These are phyloP conservation scores for Pao palembangensis DNA, from an alignment of 2,113 vertebrate species.

Conservation along the genomic window DNA sequence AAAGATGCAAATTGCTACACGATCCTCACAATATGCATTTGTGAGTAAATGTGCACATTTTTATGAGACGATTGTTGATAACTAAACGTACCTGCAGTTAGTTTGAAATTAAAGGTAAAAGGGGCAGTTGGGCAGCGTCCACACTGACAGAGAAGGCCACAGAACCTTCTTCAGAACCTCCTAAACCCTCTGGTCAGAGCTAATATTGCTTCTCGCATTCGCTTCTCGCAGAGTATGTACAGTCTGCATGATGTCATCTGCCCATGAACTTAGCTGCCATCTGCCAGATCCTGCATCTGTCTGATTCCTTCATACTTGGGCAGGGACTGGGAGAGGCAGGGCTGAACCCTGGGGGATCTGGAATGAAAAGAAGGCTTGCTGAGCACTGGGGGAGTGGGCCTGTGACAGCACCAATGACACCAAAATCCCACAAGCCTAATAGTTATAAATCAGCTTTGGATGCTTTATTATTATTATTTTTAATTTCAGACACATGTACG, in stretches of 20 bases:
- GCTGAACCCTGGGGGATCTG: conserved; percentile 30
- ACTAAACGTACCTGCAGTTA: too few species aligned
- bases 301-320: conserved; percentile 43
- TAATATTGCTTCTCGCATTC: too few species aligned
- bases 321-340: conserved; percentile 32
- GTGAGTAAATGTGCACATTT: too few species aligned
- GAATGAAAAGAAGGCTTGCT: conserved; percentile 65
- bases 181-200: too few species aligned
- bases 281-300: conserved; percentile 52
- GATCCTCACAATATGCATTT: too few species aligned
- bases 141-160: too few species aligned
- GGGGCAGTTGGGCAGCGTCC: too few species aligned
- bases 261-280: conserved; percentile 38
- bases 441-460: background rate
- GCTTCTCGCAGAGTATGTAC: conserved; percentile 11
- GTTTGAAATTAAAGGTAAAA: too few species aligned
- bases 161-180: too few species aligned
- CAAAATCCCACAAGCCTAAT: conserved; percentile 7
- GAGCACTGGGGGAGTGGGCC: conserved; percentile 50
- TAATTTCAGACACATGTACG: background rate
- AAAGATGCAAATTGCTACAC: too few species aligned
- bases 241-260: conserved; percentile 23
- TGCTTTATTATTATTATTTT: conserved; percentile 18
- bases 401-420: conserved; percentile 66
- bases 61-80: too few species aligned